Conservation (phyloP, 2,888 invertebrate genomes). For the Entomobrya proxima region DNA sequence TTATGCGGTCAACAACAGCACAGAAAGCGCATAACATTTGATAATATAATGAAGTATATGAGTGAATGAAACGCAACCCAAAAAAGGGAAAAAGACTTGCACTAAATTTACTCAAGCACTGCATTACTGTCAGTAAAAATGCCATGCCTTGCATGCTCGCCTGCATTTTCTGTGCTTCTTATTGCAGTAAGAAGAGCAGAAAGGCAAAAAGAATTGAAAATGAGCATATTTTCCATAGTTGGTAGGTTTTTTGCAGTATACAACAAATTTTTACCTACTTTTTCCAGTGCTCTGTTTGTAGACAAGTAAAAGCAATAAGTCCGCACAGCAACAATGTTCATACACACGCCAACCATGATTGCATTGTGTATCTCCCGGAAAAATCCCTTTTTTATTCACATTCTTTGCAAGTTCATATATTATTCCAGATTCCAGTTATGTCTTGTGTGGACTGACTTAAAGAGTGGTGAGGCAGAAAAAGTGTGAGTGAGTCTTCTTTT, state of each 20-base stretch:
- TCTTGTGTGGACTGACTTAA: neutral
- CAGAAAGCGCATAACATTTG: neutral
- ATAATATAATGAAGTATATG: neutral
- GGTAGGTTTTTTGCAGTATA: constrained; percentile 17
- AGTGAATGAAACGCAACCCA: constrained; percentile 10
- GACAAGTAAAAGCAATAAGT: neutral
- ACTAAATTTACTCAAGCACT: constrained; percentile 54
- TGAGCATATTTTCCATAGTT: neutral
- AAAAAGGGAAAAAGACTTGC: constrained; percentile 27
- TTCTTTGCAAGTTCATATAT: neutral
- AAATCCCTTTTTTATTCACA: constrained; percentile 2
- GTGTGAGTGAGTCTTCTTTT: neutral
- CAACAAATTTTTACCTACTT: neutral
- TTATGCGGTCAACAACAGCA: neutral
- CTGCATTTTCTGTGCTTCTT: constrained; percentile 15
- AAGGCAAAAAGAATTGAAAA: neutral
- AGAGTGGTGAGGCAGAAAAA: neutral
- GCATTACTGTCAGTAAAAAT: constrained; percentile 41
- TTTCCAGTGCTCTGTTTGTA: neutral
- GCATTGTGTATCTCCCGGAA: neutral
- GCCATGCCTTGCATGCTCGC: constrained; percentile 41
- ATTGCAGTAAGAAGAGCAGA: neutral
- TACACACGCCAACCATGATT: neutral
- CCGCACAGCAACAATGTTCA: neutral
- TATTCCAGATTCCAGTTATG: neutral